Percentiles rank a stretch among this genome's conserved stretches.
Evolutionary conservation across 2,113 vertebrate genomes (phyloP).

Genomic region (Climacteris rufus): DNA sequence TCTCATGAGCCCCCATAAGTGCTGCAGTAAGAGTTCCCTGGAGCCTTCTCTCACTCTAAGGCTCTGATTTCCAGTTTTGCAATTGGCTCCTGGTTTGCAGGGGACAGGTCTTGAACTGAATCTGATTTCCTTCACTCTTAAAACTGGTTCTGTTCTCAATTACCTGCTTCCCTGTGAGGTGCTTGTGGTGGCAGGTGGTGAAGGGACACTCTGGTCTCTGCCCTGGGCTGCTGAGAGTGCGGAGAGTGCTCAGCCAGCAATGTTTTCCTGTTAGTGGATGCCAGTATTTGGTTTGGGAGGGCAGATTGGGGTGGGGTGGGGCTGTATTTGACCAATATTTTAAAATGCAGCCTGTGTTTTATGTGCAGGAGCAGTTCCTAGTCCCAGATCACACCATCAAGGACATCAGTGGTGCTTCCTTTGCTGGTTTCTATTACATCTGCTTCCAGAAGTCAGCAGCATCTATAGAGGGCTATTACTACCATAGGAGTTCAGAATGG

Average conservation of each 20-base stretch:
- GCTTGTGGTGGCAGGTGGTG: not conserved
- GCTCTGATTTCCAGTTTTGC: not conserved
- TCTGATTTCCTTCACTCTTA: not conserved
- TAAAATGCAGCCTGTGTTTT: not conserved
- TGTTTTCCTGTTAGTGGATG: not conserved
- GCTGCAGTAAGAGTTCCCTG: not conserved
- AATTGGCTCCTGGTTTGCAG: not conserved
- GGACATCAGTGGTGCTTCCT: conserved; percentile 98
- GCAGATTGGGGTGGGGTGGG: not conserved
- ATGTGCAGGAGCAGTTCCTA: conserved; percentile 89
- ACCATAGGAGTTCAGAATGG: conserved; percentile 98
- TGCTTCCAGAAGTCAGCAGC: conserved; percentile 99
- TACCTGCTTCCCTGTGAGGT: not conserved
- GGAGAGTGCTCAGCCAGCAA: not conserved
- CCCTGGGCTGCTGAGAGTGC: not conserved
- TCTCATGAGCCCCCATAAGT: not conserved
- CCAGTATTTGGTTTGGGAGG: not conserved
- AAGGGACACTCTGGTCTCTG: not conserved
- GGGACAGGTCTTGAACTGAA: not conserved
- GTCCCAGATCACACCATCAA: conserved; percentile 99
- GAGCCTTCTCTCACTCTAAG: not conserved
- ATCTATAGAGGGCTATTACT: conserved; percentile 97
- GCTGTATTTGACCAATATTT: not conserved
- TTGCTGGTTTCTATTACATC: conserved; percentile 99
- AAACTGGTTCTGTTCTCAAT: not conserved